Conservation (phyloP, 2,888 invertebrate genomes). For the Nomada lathburiana region DNA sequence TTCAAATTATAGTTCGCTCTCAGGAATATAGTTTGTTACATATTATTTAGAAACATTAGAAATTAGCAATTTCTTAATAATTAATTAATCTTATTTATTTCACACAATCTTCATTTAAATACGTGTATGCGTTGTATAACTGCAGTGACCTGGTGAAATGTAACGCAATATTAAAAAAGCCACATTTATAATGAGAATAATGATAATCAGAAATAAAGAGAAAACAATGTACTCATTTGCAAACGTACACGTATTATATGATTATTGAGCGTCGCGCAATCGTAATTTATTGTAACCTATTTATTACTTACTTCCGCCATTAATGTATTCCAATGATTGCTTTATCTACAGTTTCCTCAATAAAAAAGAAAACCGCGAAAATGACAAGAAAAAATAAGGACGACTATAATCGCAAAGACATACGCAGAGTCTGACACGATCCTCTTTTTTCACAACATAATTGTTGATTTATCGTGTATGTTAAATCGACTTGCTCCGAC, state of each 20-base stretch:
- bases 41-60: neutral
- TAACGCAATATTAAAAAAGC: neutral
- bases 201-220: neutral
- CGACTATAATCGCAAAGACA: neutral
- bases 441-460: conserved; percentile 14
- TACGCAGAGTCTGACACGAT: neutral
- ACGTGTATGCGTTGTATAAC: conserved; percentile 1
- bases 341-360: neutral
- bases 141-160: conserved; percentile 1
- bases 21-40: neutral
- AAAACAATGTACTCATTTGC: neutral
- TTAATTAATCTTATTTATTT: neutral
- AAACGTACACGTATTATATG: neutral
- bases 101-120: neutral
- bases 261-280: neutral
- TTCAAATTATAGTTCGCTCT: neutral
- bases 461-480: conserved; percentile 8
- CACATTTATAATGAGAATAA: neutral
- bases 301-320: neutral
- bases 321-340: neutral
- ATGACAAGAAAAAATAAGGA: neutral
- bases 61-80: neutral
- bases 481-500: neutral
- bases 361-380: neutral
- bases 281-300: neutral